Base-by-base conservation (phyloP, 2,888 invertebrate species). In the Leptarthrus brevirostris region DNA sequence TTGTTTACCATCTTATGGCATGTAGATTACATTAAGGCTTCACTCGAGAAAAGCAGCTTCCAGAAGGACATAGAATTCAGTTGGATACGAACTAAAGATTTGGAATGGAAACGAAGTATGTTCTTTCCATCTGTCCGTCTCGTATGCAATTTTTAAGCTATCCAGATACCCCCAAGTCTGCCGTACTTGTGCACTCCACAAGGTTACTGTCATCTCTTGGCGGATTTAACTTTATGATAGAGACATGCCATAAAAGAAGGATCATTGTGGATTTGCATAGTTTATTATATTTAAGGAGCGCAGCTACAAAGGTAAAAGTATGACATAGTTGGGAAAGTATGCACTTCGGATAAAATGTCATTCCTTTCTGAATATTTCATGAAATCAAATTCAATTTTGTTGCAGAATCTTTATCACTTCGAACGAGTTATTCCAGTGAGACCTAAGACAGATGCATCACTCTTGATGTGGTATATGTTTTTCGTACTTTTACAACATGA, bases 361-460 rank as follows among this genome's bases (percentile, higher is more conserved):
- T 26, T 64, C 24, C 18, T 14, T 14, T 47, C 44, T 64, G 47
- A 40, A 64, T 64, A 64, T 64, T 64, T 64, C 47, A 64, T 64
- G 26, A 44, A 64, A 64, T 64, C 64, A 64, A 64, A 64, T 64
- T 64, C 64, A 64, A 64, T 64, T 64, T 64, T 64, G 24, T 36
- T 44, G 8, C 14, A 24, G 44, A 64, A 64, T 64, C 47, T 44
- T 44, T 44, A 64, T 12, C 44, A 64, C 64, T 49, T 49, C 8
- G 8, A 18, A 49, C 18, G 49, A 49, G 40, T 30, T 5, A 30
- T 8, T 30, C 8, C 30, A 30, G 30, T 3, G n/a, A n/a, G n/a
- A n/a, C n/a, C n/a, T n/a, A 30, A 30, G 30, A 30, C 8, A 30
- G 8, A 30, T 5, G 30, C 30, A 5, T 30, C 8, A 30, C 8